Percentiles rank a stretch among this genome's conserved stretches.
phyloP scores from a whole-genome alignment of 2,797 vertebrate species.

The Streptopelia turtur region DNA sequence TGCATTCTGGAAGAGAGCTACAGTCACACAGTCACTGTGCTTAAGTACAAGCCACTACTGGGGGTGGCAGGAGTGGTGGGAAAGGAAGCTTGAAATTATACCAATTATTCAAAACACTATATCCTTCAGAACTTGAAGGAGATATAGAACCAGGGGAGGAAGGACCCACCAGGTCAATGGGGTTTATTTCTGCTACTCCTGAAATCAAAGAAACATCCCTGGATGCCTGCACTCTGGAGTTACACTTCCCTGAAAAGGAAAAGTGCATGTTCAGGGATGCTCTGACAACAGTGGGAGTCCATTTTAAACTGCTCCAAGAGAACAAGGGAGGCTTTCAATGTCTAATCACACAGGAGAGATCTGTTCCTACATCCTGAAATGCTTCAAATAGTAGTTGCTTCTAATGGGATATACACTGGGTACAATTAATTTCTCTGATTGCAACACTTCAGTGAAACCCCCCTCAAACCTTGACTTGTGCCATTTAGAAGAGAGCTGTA shows the following conservation, averaged over 20 bases:
- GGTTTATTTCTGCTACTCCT: conserved; percentile 3
- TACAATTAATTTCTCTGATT: conserved; percentile 28
- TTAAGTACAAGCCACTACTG: background rate
- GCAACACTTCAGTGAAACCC: background rate
- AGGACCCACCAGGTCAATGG: background rate
- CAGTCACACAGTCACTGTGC: background rate
- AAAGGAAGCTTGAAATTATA: conserved; percentile 36
- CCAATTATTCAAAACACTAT: background rate
- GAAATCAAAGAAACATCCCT: conserved; percentile 14
- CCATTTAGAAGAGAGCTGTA: background rate
- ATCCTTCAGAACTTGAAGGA: background rate
- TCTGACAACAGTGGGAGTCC: conserved; percentile 7
- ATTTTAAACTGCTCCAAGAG: background rate
- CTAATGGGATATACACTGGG: background rate
- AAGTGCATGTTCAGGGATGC: background rate
- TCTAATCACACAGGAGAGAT: conserved; percentile 38
- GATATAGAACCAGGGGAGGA: background rate
- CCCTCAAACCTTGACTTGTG: background rate
- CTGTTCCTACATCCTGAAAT: conserved; percentile 34
- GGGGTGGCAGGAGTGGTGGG: background rate
- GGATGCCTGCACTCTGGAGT: background rate
- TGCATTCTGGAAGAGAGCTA: background rate
- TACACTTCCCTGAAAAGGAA: background rate
- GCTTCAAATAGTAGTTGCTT: conserved; percentile 28
- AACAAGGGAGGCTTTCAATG: conserved; percentile 46